A percentile compares a stretch with the other conserved stretches of the same genome.
Conservation (phyloP, 2,113 vertebrate genomes). For the Propithecus coquereli region DNA sequence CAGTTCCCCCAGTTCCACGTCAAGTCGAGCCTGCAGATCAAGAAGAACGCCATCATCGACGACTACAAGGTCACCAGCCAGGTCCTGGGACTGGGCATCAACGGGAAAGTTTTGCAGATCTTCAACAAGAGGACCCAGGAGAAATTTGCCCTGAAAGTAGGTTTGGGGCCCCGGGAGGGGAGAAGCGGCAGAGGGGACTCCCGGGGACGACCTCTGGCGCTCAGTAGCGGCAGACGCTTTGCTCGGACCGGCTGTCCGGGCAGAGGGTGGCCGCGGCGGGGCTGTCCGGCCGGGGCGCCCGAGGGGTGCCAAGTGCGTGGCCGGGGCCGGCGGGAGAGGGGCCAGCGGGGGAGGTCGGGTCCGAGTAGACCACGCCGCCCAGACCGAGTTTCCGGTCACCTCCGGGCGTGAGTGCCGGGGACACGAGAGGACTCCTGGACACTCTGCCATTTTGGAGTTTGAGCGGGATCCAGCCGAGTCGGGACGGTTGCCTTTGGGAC, state of each 20-base stretch:
- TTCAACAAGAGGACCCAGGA: constrained; percentile 91
- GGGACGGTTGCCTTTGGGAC: background rate
- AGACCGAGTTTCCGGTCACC: constrained; percentile 57
- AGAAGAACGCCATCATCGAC: constrained; percentile 95
- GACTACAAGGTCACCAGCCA: constrained; percentile 97
- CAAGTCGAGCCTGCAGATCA: constrained; percentile 89
- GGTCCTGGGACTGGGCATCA: constrained; percentile 95
- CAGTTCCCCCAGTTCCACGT: constrained; percentile 82
- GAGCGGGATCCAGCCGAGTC: constrained; percentile 17
- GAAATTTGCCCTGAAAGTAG: constrained; percentile 95
- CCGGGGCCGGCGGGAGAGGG: background rate
- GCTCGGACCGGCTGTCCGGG: background rate
- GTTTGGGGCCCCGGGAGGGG: background rate
- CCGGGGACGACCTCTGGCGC: background rate
- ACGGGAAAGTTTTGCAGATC: constrained; percentile 95
- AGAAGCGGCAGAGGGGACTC: background rate
- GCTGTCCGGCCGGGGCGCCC: background rate
- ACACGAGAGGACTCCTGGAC: background rate
- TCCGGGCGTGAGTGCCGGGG: background rate
- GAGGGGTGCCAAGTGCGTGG: background rate
- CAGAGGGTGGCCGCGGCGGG: background rate
- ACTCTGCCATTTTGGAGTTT: constrained; percentile 55
- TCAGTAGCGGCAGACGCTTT: background rate
- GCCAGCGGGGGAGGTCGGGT: background rate
- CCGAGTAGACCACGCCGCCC: background rate